Evolutionary conservation across 2,888 invertebrate genomes (phyloP).

Genomic region (Leucozona laternaria): DNA sequence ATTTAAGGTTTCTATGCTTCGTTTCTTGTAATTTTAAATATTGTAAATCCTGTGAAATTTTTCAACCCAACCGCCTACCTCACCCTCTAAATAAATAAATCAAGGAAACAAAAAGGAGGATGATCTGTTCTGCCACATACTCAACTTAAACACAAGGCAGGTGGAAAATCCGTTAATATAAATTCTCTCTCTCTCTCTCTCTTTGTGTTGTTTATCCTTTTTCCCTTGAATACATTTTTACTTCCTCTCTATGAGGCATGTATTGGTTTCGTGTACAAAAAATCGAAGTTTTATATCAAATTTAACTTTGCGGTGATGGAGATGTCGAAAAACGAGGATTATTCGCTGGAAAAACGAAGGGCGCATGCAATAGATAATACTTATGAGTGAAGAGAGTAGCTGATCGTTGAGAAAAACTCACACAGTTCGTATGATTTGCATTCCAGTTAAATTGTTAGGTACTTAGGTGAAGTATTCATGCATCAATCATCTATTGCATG

Average conservation of each 20-base stretch:
- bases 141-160: slow-evolving; percentile 7
- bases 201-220: slow-evolving; percentile 45
- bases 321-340: no score
- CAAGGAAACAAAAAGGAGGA: slow-evolving; percentile 28
- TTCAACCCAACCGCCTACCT: background rate
- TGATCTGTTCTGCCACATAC: slow-evolving; percentile 13
- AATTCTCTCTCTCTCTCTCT: slow-evolving; percentile 53
- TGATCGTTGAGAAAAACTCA: no score
- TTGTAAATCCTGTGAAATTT: slow-evolving; percentile 55
- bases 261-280: no score
- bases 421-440: no score
- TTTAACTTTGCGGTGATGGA: no score
- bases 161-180: slow-evolving; percentile 61
- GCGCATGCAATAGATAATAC: no score
- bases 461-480: no score
- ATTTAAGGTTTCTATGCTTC: background rate
- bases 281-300: no score
- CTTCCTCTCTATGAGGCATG: background rate
- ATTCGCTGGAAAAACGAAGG: no score
- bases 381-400: no score
- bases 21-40: slow-evolving; percentile 52
- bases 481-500: no score
- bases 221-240: slow-evolving; percentile 42
- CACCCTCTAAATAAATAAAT: background rate
- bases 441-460: no score